phyloP scores from a whole-genome alignment of 2,113 vertebrate species.

The Oncorhynchus kisutch region DNA sequence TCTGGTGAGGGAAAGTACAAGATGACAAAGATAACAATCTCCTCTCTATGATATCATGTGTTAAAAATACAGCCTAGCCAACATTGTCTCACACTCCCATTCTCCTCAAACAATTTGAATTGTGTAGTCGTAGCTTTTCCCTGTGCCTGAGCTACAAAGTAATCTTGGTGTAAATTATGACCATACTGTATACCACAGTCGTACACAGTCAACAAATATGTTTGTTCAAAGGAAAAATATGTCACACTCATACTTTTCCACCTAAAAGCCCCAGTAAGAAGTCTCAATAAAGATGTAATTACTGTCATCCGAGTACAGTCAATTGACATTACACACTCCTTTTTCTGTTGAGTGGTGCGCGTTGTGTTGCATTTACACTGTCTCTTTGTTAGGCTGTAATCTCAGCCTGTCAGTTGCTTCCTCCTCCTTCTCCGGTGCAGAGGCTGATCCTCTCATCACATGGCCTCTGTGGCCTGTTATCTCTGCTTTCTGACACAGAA shows the following conservation, averaged over 20 bases:
- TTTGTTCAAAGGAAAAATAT: too few species aligned
- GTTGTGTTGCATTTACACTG: too few species aligned
- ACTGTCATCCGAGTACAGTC: not conserved
- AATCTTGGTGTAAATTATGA: slow-evolving; percentile 4
- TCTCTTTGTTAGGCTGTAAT: not conserved
- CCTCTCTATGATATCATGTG: slow-evolving; percentile 47
- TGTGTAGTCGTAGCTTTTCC: slow-evolving; percentile 37
- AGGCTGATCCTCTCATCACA: not conserved
- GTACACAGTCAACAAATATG: not conserved
- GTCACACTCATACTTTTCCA: too few species aligned
- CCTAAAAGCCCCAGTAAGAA: not conserved
- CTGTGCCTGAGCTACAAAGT: slow-evolving; percentile 26
- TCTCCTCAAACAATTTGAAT: slow-evolving; percentile 68
- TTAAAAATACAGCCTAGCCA: slow-evolving; percentile 54
- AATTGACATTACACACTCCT: not conserved
- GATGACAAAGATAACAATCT: slow-evolving; percentile 22
- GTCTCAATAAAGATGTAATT: not conserved
- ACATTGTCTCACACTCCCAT: slow-evolving; percentile 58
- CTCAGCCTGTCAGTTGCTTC: not conserved
- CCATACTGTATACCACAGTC: not conserved
- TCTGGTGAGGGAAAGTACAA: slow-evolving; percentile 47
- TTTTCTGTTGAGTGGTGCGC: too few species aligned
- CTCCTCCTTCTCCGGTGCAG: not conserved
- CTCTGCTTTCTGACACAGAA: not conserved
- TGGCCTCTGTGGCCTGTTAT: not conserved